phyloP scores from a whole-genome alignment of 2,888 invertebrate genomes.

The Drosophila anomalata region DNA sequence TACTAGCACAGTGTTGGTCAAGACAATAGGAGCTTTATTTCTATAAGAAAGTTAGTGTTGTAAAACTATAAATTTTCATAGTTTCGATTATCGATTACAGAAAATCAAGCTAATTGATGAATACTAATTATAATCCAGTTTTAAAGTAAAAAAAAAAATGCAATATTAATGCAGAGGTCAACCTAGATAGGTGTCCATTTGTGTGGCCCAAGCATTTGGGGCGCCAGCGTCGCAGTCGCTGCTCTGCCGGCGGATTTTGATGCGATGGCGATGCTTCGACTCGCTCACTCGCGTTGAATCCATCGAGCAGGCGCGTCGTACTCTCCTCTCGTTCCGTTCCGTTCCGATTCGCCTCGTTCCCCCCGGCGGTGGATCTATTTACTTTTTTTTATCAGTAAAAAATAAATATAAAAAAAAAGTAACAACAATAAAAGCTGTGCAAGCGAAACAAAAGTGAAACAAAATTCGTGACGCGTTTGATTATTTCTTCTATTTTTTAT shows the following conservation, averaged over 20 bases:
- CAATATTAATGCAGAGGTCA: neutral
- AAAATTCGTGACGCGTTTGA: constrained; percentile 31
- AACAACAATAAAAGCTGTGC: constrained; percentile 10
- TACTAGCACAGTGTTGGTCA: constrained; percentile 8
- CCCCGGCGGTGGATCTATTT: constrained; percentile 21
- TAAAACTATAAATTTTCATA: neutral
- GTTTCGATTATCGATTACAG: neutral
- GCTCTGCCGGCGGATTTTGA: constrained; percentile 44
- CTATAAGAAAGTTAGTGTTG: neutral
- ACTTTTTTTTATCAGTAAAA: constrained; percentile 22
- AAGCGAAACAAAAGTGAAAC: constrained; percentile 35
- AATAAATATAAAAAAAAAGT: constrained; percentile 6
- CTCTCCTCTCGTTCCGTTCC: constrained; percentile 41
- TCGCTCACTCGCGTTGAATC: constrained; percentile 75
- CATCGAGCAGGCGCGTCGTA: constrained; percentile 77
- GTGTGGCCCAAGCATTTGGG: constrained; percentile 4
- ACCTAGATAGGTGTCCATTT: neutral
- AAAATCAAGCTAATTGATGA: neutral
- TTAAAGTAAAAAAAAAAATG: neutral
- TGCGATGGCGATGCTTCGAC: constrained; percentile 49
- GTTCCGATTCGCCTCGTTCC: constrained; percentile 27
- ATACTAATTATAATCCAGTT: neutral
- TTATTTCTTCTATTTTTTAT: constrained; percentile 18
- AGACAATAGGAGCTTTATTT: neutral
- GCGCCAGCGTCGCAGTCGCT: constrained; percentile 35